These are phyloP conservation scores for Setipinna tenuifilis DNA, from an alignment of 2,797 vertebrate species.

Conservation along the genomic window DNA sequence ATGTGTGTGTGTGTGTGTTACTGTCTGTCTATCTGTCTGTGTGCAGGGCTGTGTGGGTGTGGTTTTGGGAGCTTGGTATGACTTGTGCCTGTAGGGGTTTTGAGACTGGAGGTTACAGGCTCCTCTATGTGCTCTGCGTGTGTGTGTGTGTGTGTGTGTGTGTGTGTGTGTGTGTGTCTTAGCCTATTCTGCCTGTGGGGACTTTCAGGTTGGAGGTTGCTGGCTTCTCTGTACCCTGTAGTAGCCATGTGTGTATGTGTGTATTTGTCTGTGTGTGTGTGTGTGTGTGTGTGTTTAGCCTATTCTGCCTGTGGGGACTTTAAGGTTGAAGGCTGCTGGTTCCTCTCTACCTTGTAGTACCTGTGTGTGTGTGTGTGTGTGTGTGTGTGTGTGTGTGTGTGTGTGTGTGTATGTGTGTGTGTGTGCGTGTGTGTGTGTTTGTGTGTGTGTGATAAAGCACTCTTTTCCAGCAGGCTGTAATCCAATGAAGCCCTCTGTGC, in stretches of 20 bases:
- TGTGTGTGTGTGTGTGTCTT: conserved; percentile 6
- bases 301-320: no score
- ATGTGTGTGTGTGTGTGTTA: background rate
- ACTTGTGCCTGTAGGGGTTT: background rate
- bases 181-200: no score
- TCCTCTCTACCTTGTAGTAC: no score
- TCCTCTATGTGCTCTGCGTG: background rate
- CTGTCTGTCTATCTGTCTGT: background rate
- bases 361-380: no score
- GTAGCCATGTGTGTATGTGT: background rate
- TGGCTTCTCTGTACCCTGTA: no score
- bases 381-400: no score
- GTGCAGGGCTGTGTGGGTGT: background rate
- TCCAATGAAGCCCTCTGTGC: background rate
- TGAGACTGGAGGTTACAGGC: background rate
- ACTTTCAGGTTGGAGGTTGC: no score
- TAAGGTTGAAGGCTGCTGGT: no score
- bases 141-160: conserved; percentile 12
- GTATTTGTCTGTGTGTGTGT: conserved; percentile 16
- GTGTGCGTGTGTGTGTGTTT: background rate
- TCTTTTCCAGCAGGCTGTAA: conserved; percentile 14
- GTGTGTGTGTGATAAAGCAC: conserved; percentile 5
- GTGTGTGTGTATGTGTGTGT: no score
- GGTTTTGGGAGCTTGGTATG: background rate
- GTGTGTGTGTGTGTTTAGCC: background rate